Percentiles rank a stretch among this genome's conserved stretches.
These are phyloP conservation scores for Elgaria multicarinata DNA, from an alignment of 2,113 vertebrate genomes.

Conservation along the genomic window DNA sequence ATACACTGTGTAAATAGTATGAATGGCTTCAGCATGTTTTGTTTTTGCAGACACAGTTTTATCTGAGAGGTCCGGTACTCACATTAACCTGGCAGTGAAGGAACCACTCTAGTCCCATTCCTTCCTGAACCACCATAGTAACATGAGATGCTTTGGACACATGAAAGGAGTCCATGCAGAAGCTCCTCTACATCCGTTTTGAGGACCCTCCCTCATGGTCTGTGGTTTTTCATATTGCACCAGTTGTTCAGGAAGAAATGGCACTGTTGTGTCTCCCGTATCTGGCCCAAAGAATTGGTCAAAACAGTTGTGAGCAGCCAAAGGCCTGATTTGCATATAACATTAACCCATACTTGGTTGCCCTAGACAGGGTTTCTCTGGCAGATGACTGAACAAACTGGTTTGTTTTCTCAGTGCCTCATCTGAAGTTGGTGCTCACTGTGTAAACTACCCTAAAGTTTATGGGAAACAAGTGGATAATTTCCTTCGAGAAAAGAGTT, in stretches of 20 bases:
- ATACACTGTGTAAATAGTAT: slow-evolving; percentile 39
- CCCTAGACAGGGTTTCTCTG: too few species aligned
- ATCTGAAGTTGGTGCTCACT: background rate
- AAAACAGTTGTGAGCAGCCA: background rate
- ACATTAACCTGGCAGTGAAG: background rate
- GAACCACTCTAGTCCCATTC: too few species aligned
- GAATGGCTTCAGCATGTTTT: background rate
- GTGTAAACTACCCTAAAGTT: background rate
- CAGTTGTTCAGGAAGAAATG: background rate
- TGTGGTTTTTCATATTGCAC: background rate
- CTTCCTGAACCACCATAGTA: background rate
- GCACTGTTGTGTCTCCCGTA: background rate
- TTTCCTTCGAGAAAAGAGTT: background rate
- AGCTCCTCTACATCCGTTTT: too few species aligned
- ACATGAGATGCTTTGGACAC: background rate
- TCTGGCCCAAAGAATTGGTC: background rate
- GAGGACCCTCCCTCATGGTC: background rate
- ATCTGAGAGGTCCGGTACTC: background rate
- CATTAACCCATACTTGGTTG: too few species aligned
- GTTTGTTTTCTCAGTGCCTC: background rate
- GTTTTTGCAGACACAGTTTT: background rate
- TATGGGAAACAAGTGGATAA: background rate
- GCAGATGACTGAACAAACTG: too few species aligned
- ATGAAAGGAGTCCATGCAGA: too few species aligned
- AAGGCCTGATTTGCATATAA: too few species aligned